phyloP scores from a whole-genome alignment of 2,888 invertebrate species.

The Herminia tarsipennalis region DNA sequence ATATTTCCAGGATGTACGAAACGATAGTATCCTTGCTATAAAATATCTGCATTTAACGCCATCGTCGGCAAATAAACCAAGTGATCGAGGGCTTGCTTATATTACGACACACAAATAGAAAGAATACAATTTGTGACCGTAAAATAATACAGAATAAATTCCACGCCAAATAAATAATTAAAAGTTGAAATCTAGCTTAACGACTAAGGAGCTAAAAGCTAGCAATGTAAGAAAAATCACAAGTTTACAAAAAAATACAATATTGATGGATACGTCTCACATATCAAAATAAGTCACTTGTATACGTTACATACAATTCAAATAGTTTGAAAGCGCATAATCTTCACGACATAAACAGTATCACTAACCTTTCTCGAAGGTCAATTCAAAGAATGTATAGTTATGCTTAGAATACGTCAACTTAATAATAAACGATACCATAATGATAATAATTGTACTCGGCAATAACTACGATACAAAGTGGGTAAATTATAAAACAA shows the following conservation, averaged over 20 bases:
- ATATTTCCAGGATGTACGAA: constrained; percentile 26
- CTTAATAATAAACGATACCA: constrained; percentile 75
- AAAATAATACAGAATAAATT: constrained; percentile 55
- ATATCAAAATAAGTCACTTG: constrained; percentile 67
- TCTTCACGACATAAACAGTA: constrained; percentile 78
- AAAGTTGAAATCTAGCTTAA: constrained; percentile 77
- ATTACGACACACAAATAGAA: constrained; percentile 31
- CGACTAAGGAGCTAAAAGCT: constrained; percentile 78
- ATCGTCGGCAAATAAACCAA: constrained; percentile 8
- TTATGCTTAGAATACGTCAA: constrained; percentile 81
- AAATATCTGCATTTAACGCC: constrained; percentile 37
- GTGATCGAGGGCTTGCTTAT: constrained; percentile 24
- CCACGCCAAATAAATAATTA: constrained; percentile 71
- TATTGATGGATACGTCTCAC: constrained; percentile 66
- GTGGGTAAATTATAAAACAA: constrained; percentile 63
- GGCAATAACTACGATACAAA: constrained; percentile 70
- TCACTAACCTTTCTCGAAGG: constrained; percentile 85
- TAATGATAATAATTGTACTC: constrained; percentile 77
- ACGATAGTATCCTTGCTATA: constrained; percentile 33
- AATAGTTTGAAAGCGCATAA: constrained; percentile 70
- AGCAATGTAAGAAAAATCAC: constrained; percentile 82
- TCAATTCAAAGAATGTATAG: constrained; percentile 85
- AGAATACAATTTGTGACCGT: constrained; percentile 68
- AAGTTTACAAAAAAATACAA: constrained; percentile 64
- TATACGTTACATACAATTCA: constrained; percentile 65